phyloP scores from a whole-genome alignment of 2,888 invertebrate genomes.

The Nephrocerus scutellatus region DNA sequence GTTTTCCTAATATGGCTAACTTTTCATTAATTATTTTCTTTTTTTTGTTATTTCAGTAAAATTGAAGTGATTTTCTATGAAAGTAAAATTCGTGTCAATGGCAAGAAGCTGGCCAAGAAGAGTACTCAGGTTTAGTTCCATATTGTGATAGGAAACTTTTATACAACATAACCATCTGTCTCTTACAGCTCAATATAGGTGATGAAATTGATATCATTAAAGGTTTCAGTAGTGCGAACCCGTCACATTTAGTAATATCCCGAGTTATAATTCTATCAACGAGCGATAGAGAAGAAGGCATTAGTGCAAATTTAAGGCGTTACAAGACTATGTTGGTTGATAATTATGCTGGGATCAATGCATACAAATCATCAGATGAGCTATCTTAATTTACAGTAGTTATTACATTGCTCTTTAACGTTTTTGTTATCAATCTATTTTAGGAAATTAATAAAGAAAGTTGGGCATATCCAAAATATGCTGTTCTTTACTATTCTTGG shows the following conservation, averaged over 20 bases:
- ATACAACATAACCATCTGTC: too few species aligned
- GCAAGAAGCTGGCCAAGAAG: conserved; percentile 68
- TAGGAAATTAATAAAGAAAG: too few species aligned
- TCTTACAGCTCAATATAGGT: conserved; percentile 55
- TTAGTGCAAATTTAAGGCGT: conserved; percentile 56
- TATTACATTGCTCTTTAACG: too few species aligned
- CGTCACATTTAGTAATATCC: conserved; percentile 61
- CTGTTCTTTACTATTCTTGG: too few species aligned
- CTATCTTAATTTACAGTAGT: too few species aligned
- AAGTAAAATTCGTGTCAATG: conserved; percentile 73
- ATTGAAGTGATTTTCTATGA: conserved; percentile 73
- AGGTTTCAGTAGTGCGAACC: conserved; percentile 59
- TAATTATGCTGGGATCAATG: conserved; percentile 53
- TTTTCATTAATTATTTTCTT: neutral
- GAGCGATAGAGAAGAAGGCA: conserved; percentile 51
- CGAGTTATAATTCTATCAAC: conserved; percentile 60
- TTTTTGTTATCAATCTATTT: too few species aligned
- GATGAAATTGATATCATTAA: conserved; percentile 76
- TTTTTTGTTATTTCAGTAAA: conserved; percentile 53
- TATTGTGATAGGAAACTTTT: neutral
- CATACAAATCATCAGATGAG: conserved; percentile 45
- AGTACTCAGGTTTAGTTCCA: conserved; percentile 53
- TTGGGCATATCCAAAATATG: too few species aligned
- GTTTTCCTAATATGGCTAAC: conserved; percentile 1
- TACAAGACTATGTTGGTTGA: conserved; percentile 67